phyloP scores from a whole-genome alignment of 2,888 invertebrate genomes.

The Lasioglossum oenotherae region DNA sequence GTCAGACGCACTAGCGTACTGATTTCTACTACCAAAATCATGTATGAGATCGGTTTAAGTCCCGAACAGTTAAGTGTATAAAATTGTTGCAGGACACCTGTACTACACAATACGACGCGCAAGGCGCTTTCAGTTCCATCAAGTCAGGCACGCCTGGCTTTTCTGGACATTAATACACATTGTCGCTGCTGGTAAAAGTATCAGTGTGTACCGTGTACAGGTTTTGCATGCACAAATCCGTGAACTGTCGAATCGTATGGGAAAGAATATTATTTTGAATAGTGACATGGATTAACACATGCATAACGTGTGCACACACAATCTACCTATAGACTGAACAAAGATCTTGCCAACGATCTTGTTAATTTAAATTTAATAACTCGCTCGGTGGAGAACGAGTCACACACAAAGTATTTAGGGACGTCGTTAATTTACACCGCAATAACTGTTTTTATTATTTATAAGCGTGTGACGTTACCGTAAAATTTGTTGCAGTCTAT shows the following conservation, averaged over 20 bases:
- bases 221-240: constrained; percentile 40
- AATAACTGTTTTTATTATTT: constrained; percentile 65
- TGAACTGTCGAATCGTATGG: constrained; percentile 25
- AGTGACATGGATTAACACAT: constrained; percentile 23
- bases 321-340: constrained; percentile 60
- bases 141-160: constrained; percentile 77
- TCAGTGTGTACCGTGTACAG: constrained; percentile 57
- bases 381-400: constrained; percentile 51
- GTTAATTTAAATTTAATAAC: constrained; percentile 54
- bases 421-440: constrained; percentile 61
- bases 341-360: constrained; percentile 53
- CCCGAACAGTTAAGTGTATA: constrained; percentile 78
- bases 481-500: constrained; percentile 53
- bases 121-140: constrained; percentile 71
- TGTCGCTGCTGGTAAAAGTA: constrained; percentile 83
- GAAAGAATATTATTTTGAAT: constrained; percentile 32
- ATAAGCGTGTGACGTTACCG: constrained; percentile 62
- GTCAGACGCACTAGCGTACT: constrained; percentile 74
- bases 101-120: constrained; percentile 74
- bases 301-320: constrained; percentile 50
- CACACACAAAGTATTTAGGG: constrained; percentile 45
- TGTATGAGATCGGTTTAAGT: constrained; percentile 77
- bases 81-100: constrained; percentile 77
- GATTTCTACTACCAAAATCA: constrained; percentile 71
- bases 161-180: constrained; percentile 79